A percentile compares a stretch with the other conserved stretches of the same genome.
Evolutionary conservation across 2,888 invertebrate genomes (phyloP).

Genomic region (Dryomyza anilis): DNA sequence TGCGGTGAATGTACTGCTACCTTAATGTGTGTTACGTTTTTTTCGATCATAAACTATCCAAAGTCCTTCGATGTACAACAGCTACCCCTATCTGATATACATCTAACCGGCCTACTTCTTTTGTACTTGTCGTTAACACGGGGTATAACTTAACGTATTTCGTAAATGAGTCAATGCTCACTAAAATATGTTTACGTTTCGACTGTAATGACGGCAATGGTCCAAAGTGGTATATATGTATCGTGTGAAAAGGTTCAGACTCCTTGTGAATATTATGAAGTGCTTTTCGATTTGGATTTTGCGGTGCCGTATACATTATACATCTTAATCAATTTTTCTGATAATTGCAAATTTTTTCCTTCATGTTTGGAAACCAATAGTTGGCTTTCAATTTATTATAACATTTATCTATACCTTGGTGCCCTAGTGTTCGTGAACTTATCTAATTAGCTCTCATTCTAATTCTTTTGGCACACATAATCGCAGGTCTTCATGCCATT

Average conservation of each 20-base stretch:
- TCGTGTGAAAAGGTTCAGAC: slow-evolving; percentile 19
- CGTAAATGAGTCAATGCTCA: slow-evolving; percentile 25
- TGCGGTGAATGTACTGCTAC: too few relatives aligned
- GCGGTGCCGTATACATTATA: slow-evolving; percentile 22
- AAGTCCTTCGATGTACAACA: too few relatives aligned
- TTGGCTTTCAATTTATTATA: neutral
- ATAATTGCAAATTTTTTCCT: too few relatives aligned
- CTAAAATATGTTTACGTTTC: neutral
- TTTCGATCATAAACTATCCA: neutral
- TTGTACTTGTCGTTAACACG: too few relatives aligned
- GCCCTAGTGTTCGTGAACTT: neutral
- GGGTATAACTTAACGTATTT: too few relatives aligned
- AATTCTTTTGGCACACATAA: too few relatives aligned
- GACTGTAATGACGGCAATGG: neutral
- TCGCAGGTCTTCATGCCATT: neutral
- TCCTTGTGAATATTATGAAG: slow-evolving; percentile 14
- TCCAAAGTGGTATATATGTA: slow-evolving; percentile 21
- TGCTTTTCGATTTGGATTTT: slow-evolving; percentile 5
- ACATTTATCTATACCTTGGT: neutral
- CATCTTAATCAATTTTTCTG: slow-evolving; percentile 21
- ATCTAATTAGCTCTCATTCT: neutral
- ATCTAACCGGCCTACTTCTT: too few relatives aligned
- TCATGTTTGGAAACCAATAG: neutral
- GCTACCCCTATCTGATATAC: too few relatives aligned
- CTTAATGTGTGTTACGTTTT: slow-evolving; percentile 23